A percentile compares a stretch with the other conserved stretches of the same genome.
phyloP scores from a whole-genome alignment of 2,113 vertebrate genomes.

The Nycticryphes semicollaris region DNA sequence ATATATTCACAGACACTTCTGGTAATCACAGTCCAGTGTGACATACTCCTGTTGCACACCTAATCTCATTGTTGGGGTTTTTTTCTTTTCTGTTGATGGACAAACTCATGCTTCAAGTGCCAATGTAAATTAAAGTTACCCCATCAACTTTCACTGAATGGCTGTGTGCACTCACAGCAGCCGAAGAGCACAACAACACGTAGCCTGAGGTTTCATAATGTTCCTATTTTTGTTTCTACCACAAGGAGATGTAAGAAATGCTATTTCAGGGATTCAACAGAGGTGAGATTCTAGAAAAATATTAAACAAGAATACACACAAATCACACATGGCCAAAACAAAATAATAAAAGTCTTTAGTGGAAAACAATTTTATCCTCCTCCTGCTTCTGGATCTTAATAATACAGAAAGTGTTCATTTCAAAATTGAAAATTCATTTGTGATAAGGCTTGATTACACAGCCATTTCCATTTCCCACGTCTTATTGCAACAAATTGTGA shows the following conservation, averaged over 20 bases:
- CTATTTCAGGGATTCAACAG: neutral
- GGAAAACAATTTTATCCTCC: slow-evolving; percentile 68
- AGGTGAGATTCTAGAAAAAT: slow-evolving; percentile 24
- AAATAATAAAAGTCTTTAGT: slow-evolving; percentile 76
- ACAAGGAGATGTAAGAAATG: neutral
- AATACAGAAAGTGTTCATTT: slow-evolving; percentile 68
- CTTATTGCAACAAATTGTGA: slow-evolving; percentile 57
- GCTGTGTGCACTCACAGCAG: neutral
- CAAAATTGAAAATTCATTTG: slow-evolving; percentile 59
- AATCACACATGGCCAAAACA: slow-evolving; percentile 73
- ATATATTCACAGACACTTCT: neutral
- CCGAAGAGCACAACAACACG: neutral
- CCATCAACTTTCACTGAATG: neutral
- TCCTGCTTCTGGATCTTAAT: slow-evolving; percentile 61
- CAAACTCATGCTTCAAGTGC: neutral
- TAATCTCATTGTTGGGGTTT: neutral
- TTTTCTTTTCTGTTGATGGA: neutral
- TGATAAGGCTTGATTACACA: slow-evolving; percentile 64
- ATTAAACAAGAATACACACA: slow-evolving; percentile 57
- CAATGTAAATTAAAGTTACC: neutral
- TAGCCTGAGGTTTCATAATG: neutral
- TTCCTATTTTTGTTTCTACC: neutral
- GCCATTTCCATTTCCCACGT: slow-evolving; percentile 50
- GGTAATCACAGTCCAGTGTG: neutral
- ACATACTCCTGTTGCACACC: neutral